Conservation (phyloP, 2,797 vertebrate genomes). For the Phoebastria nigripes region DNA sequence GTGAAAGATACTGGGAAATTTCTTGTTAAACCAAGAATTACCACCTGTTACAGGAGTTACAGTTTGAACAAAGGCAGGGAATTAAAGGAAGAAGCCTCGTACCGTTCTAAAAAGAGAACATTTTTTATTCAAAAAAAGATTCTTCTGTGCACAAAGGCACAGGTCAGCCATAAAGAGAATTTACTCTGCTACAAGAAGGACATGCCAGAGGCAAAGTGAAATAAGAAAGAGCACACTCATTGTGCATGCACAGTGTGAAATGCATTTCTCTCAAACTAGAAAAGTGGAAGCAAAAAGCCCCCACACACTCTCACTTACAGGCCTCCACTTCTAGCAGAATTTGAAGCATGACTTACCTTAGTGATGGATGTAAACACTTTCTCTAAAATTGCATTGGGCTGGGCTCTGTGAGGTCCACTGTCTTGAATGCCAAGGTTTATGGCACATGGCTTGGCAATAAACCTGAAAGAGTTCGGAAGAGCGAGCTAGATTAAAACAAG, state of each 20-base stretch:
- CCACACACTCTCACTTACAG: too few relatives aligned
- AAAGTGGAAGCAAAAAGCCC: background rate
- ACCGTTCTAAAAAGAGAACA: background rate
- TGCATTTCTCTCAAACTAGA: background rate
- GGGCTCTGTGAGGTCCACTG: slow-evolving; percentile 78
- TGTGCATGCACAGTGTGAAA: background rate
- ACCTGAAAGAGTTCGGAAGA: slow-evolving; percentile 74
- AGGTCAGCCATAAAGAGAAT: background rate
- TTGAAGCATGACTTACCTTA: slow-evolving; percentile 70
- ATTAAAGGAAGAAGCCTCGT: background rate
- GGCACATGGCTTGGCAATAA: slow-evolving; percentile 91
- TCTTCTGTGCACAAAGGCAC: background rate
- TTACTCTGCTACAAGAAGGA: background rate
- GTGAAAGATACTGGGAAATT: background rate
- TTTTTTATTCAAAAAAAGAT: background rate
- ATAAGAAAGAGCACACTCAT: background rate
- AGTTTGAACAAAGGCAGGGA: background rate
- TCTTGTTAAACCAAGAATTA: background rate
- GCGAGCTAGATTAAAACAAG: background rate
- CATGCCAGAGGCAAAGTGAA: background rate
- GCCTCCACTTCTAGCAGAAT: background rate
- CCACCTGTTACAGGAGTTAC: background rate
- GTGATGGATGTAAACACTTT: slow-evolving; percentile 82
- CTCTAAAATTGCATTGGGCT: slow-evolving; percentile 88
- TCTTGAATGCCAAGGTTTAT: slow-evolving; percentile 86